These are phyloP conservation scores for Lacanobia wlatinum DNA, from an alignment of 2,888 invertebrate species.

Conservation along the genomic window DNA sequence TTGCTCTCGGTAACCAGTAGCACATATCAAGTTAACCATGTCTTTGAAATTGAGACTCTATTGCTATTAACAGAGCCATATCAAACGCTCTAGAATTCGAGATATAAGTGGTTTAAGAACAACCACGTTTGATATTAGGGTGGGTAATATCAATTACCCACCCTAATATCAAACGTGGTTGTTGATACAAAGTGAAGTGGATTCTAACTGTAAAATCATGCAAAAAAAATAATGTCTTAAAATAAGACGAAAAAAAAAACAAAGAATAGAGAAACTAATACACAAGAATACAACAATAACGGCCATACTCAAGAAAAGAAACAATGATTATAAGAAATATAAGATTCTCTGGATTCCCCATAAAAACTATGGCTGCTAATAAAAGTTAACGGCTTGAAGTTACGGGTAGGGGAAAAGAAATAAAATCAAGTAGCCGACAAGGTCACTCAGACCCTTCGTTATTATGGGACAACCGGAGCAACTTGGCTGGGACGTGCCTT, in stretches of 20 bases:
- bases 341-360: constrained; percentile 43
- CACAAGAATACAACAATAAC: constrained; percentile 42
- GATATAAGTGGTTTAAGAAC: background rate
- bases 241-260: too few relatives aligned
- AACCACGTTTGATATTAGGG: background rate
- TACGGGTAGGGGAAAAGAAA: constrained; percentile 44
- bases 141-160: too few relatives aligned
- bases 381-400: constrained; percentile 68
- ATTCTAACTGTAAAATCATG: too few relatives aligned
- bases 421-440: constrained; percentile 63
- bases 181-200: too few relatives aligned
- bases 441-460: constrained; percentile 61
- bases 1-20: background rate
- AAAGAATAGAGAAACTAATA: constrained; percentile 12
- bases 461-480: constrained; percentile 51
- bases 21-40: background rate
- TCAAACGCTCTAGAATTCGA: background rate
- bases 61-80: background rate
- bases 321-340: constrained; percentile 49
- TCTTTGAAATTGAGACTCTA: background rate
- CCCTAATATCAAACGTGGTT: too few relatives aligned
- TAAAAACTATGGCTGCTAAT: constrained; percentile 59
- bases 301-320: constrained; percentile 36
- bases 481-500: constrained; percentile 56
- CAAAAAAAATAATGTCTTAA: too few relatives aligned